phyloP scores from a whole-genome alignment of 2,797 vertebrate species.

The Notolepis coatsorum region DNA sequence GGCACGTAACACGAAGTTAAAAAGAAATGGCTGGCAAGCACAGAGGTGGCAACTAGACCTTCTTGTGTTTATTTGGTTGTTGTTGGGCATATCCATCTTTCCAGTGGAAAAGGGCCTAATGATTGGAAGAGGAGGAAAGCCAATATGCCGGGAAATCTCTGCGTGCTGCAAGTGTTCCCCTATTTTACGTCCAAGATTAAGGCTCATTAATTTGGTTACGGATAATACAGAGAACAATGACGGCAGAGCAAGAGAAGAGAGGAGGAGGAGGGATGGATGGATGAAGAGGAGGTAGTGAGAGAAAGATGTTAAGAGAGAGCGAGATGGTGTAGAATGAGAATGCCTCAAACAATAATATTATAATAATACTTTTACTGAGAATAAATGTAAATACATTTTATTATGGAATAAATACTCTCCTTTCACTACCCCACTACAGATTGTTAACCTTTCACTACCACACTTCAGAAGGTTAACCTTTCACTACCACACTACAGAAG shows the following conservation, averaged over 20 bases:
- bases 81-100: slow-evolving; percentile 59
- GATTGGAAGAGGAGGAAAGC: slow-evolving; percentile 58
- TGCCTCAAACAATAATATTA: too few species aligned
- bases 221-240: slow-evolving; percentile 34
- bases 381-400: too few species aligned
- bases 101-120: slow-evolving; percentile 60
- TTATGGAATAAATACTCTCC: too few species aligned
- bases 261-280: slow-evolving; percentile 12
- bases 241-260: slow-evolving; percentile 6
- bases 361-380: too few species aligned
- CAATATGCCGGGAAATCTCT: slow-evolving; percentile 61
- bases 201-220: slow-evolving; percentile 48
- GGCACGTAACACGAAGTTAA: slow-evolving; percentile 47
- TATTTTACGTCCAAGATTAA: slow-evolving; percentile 45
- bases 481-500: too few species aligned
- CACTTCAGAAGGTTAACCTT: too few species aligned
- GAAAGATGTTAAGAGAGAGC: not conserved
- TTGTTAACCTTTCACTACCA: too few species aligned
- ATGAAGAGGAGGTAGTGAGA: slow-evolving; percentile 5
- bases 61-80: slow-evolving; percentile 69
- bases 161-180: slow-evolving; percentile 47
- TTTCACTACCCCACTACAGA: too few species aligned
- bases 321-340: too few species aligned
- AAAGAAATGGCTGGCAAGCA: slow-evolving; percentile 56
- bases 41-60: slow-evolving; percentile 51